Conservation (phyloP, 2,888 invertebrate genomes). For the Zeuzera pyrina region DNA sequence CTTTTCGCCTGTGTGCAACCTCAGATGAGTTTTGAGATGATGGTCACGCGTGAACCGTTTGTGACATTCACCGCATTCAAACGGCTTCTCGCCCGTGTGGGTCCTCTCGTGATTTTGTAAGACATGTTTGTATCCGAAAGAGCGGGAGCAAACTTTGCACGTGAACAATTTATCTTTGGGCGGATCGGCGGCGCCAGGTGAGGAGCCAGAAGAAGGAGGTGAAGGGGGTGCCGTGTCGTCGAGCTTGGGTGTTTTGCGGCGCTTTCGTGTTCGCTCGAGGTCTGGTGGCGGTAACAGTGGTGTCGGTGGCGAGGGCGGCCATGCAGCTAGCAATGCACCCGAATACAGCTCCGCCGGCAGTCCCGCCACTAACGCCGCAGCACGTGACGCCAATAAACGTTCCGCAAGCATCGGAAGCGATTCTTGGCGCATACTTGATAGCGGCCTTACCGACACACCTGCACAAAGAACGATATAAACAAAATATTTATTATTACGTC, state of each 20-base stretch:
- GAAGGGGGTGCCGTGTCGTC: slow-evolving; percentile 46
- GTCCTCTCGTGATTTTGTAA: slow-evolving; percentile 95
- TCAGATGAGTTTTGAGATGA: slow-evolving; percentile 93
- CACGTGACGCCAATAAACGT: slow-evolving; percentile 69
- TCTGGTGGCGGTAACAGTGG: slow-evolving; percentile 66
- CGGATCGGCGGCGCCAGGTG: slow-evolving; percentile 60
- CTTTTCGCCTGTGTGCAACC: slow-evolving; percentile 93
- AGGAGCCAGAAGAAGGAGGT: slow-evolving; percentile 58
- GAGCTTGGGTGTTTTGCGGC: slow-evolving; percentile 60
- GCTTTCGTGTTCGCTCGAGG: slow-evolving; percentile 57
- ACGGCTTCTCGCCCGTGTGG: slow-evolving; percentile 95
- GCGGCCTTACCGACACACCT: slow-evolving; percentile 68
- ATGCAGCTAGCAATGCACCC: slow-evolving; percentile 73
- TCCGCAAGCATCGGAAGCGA: slow-evolving; percentile 64
- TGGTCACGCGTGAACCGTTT: slow-evolving; percentile 95
- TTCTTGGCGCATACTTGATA: slow-evolving; percentile 65
- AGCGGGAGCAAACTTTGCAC: slow-evolving; percentile 88
- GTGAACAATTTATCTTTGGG: slow-evolving; percentile 88
- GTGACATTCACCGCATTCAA: slow-evolving; percentile 92
- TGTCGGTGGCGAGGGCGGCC: slow-evolving; percentile 70
- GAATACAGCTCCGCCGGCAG: slow-evolving; percentile 77
- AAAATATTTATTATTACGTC: too few species aligned
- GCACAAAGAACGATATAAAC: slow-evolving; percentile 17
- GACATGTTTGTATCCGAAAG: slow-evolving; percentile 95
- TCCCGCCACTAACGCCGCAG: slow-evolving; percentile 66